Evolutionary conservation across 1,140 invertebrate genomes (phyloP), one percentile per base, ranked within the genome.

Genomic region (Ylistrum balloti): DNA sequence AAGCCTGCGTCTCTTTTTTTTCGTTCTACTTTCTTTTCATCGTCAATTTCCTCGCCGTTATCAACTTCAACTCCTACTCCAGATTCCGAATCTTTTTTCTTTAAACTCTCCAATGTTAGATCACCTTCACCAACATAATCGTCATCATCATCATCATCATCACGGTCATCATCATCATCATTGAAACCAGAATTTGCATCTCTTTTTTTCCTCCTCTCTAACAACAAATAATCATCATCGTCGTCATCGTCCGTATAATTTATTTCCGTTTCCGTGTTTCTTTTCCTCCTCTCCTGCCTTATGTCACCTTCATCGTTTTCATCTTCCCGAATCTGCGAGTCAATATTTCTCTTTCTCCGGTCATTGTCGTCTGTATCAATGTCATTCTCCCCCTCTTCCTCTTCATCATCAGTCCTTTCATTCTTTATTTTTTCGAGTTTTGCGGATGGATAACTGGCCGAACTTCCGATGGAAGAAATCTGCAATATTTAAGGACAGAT

Each of bases 281-380:
- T 34, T 22, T 33, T 85, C 33, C 13, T 38, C 35, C 13, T 38
- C 35, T 34, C 38, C 32, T 56, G 15, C 28, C 11, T 32, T 17
- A 56, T 28, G 1, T 88, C 38, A 1, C 38, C 28, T 38, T 35
- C 38, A 22, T 10, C 35, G 0, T 45, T 33, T 5, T 35, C 33
- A 9, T 38, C 33, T 45, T n/a, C 28, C 38, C n/a, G 11, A 45
- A 17, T 28, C 38, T 45, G 32, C 5, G 17, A 17, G 1, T 41
- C 33, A 11, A 22, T 22, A 33, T 74, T 28, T 74, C 56, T 33
- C 33, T 74, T 33, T 11, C 33, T 33, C n/a, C 34, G 22, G 34
- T 89, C 33, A 86, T 89, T 35, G 32, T 87, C 35, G 13, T 38
- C 38, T 56, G 86, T 85, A 38, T 88, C 86, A 33, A 34, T 33